Base-by-base conservation (phyloP, 2,888 invertebrate genomes). In the Hypsopygia costalis region DNA sequence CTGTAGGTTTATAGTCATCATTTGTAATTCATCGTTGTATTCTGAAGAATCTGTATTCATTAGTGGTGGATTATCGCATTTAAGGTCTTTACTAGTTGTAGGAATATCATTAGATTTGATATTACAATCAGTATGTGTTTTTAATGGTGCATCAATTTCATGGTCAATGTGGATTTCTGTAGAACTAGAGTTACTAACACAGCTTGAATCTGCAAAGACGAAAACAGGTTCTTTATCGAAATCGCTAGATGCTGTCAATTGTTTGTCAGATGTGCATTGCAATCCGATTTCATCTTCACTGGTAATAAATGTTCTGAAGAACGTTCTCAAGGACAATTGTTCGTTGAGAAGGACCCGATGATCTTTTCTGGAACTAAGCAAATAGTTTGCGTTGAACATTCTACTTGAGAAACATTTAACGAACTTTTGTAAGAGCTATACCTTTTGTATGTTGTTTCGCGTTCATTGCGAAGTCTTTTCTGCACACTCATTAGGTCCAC, bases 401-500 rank as follows among this genome's bases (percentile, higher is more conserved):
- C 64, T 34, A 49, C 41, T 21, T 48, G 45, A 11, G 55, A 46
- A 40, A 46, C 49, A 54, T 46, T 51, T 36, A 47, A 48, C 34
- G 57, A 47, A 45, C 53, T 59, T 54, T 66, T 71, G 38, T 68
- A 54, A 42, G 72, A 49, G 48, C 25, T 8, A 51, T 70, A 76
- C 62, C 72, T 72, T 61, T 62, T 70, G 45, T 61, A 72, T 0
- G 69, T 55, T 38, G 71, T 52, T 25, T 69, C 69, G 20, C 68
- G 67, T 54, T 75, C 72, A 34, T 53, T 47, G 27, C 51, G 62
- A 25, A 73, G 53, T 30, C 44, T 58, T 50, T 66, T 58, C 44
- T 82, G 81, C 44, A 70, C 62, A 51, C 58, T 67, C 40, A 75
- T 57, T 10, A 86, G 57, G 34, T 76, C 70, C 42, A 59, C 56